Conservation (phyloP, 2,113 vertebrate genomes). For the Gopherus flavomarginatus region DNA sequence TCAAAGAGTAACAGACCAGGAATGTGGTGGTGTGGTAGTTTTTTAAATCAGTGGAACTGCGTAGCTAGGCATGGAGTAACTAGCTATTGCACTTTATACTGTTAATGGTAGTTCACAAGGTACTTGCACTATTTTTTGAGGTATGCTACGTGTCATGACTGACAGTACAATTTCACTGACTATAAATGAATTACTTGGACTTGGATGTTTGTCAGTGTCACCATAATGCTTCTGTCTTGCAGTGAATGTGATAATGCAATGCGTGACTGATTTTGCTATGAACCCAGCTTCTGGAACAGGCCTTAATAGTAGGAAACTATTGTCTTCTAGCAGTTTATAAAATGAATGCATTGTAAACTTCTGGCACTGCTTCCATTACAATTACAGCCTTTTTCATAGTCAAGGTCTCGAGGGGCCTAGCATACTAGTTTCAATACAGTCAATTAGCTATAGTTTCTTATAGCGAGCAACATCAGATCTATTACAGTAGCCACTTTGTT, state of each 20-base stretch:
- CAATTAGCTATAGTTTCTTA: not conserved
- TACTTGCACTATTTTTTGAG: not conserved
- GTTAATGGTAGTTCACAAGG: not conserved
- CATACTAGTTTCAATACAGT: not conserved
- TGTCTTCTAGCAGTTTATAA: not conserved
- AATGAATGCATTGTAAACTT: not conserved
- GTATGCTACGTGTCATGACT: not conserved
- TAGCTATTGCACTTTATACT: not conserved
- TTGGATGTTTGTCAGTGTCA: not conserved
- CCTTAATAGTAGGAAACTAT: not conserved
- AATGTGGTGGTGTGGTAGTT: not conserved
- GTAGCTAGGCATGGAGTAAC: not conserved
- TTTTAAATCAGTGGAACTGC: not conserved
- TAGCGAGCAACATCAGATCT: not conserved
- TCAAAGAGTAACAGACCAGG: not conserved
- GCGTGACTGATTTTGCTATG: not conserved
- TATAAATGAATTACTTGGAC: not conserved
- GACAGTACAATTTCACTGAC: not conserved
- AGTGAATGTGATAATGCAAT: not conserved
- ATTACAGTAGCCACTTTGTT: conserved; percentile 6
- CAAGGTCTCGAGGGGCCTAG: not conserved
- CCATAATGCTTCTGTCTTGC: not conserved
- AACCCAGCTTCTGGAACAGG: not conserved
- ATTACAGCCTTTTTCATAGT: not conserved
- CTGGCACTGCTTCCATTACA: not conserved